Conservation (phyloP, 2,888 invertebrate genomes). For the Heliconius charithonia region DNA sequence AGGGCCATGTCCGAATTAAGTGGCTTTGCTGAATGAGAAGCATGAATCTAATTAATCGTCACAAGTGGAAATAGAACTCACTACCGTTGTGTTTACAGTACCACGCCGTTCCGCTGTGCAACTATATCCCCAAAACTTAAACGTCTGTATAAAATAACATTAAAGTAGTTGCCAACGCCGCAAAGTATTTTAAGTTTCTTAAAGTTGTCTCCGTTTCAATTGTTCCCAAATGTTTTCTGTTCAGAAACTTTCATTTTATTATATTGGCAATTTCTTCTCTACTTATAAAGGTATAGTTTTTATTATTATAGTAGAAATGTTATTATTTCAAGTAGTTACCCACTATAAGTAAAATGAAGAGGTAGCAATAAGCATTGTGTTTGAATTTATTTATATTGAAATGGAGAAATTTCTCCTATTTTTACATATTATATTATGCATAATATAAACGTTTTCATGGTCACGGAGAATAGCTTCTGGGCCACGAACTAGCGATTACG, state of each 20-base stretch:
- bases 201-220: conserved; percentile 22
- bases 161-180: background rate
- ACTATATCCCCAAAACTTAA: background rate
- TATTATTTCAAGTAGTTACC: conserved; percentile 5
- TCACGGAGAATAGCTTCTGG: no score
- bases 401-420: background rate
- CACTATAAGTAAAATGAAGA: background rate
- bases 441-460: no score
- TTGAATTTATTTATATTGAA: background rate
- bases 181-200: conserved; percentile 10
- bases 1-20: background rate
- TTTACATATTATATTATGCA: background rate
- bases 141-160: background rate
- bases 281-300: conserved; percentile 12
- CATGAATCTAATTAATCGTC: background rate
- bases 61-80: background rate
- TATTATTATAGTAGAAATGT: conserved; percentile 10
- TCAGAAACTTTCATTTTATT: conserved; percentile 24
- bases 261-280: conserved; percentile 21
- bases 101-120: background rate
- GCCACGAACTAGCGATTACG: no score
- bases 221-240: background rate
- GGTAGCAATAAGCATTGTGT: background rate
- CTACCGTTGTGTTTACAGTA: background rate
- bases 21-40: background rate